Conservation (phyloP, 1,140 invertebrate genomes). For the Trypoxylus dichotomus region DNA sequence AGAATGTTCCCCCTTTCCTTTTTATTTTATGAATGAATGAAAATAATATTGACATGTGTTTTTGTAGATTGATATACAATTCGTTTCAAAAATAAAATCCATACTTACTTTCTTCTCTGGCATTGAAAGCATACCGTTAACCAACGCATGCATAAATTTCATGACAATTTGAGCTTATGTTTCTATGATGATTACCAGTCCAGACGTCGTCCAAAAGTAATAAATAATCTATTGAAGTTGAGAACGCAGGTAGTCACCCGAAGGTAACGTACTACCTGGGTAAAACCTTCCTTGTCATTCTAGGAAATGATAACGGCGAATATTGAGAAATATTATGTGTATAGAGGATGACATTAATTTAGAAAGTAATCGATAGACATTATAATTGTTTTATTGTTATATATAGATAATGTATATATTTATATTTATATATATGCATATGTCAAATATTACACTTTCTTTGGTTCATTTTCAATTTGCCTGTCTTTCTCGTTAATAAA, state of each 20-base stretch:
- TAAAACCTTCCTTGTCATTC: not conserved
- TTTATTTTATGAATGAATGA: not conserved
- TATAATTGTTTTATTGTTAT: not conserved
- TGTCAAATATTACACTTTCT: too few relatives aligned
- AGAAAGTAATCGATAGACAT: not conserved
- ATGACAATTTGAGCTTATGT: too few relatives aligned
- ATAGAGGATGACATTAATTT: not conserved
- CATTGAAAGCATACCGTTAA: too few relatives aligned
- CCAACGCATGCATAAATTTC: too few relatives aligned
- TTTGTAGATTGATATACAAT: not conserved
- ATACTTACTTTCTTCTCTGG: too few relatives aligned
- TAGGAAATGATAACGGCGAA: not conserved
- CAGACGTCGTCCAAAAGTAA: too few relatives aligned
- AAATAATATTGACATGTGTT: not conserved
- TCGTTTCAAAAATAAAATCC: too few relatives aligned
- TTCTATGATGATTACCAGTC: too few relatives aligned
- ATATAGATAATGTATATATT: too few relatives aligned
- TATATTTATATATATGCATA: too few relatives aligned
- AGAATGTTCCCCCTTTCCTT: not conserved
- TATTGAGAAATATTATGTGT: not conserved
- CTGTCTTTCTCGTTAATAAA: conserved; percentile 38
- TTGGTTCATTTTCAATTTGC: not conserved
- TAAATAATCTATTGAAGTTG: not conserved
- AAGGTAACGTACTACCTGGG: not conserved
- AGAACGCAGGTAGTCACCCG: not conserved